Evolutionary conservation across 1,140 invertebrate species (phyloP), one percentile per base, ranked within the genome.

Genomic region (Pseudomyrmex pallidus): DNA sequence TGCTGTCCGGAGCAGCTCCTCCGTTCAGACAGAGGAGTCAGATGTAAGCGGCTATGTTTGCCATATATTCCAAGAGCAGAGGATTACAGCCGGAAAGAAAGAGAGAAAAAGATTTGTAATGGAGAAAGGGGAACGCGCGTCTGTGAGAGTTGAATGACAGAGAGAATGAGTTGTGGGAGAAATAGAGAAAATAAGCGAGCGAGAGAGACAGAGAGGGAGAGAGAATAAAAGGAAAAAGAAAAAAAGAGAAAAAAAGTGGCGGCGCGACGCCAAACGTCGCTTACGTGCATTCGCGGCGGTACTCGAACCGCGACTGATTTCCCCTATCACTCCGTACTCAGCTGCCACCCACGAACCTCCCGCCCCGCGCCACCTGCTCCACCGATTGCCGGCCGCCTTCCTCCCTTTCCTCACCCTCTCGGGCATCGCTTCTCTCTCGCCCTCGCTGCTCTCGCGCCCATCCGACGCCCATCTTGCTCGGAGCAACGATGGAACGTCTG

Each of bases 261-360:
- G 62, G 68, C 46, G 48, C 80, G 48, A 67, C 77, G 77, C 85
- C 63, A 72, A 35, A 22, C 61, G 22, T 74, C 62, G 48, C 76
- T 83, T 74, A 67, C 88, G 82, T 87, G 83, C 82, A 86, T 80
- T 74, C 89, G 85, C 90, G 90, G 84, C 85, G 89, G 85, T 88
- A 87, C 83, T 91, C 88, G 90, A 89, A 91, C 90, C 89, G 88
- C 90, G 89, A 91, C 90, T 91, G 89, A 91, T 91, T 91, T 91
- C 87, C 86, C 87, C 90, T 91, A 91, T 91, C 90, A 88, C 87
- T 89, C 70, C 77, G 85, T 80, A 67, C 83, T 85, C 83, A 84
- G 84, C 85, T 87, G 85, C 89, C 89, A 89, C 89, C 89, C 89
- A 90, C 89, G 83, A 90, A 25, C 61, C 83, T 67, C 82, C 74